phyloP scores from a whole-genome alignment of 2,888 invertebrate genomes.

The Eristalis intricaria region DNA sequence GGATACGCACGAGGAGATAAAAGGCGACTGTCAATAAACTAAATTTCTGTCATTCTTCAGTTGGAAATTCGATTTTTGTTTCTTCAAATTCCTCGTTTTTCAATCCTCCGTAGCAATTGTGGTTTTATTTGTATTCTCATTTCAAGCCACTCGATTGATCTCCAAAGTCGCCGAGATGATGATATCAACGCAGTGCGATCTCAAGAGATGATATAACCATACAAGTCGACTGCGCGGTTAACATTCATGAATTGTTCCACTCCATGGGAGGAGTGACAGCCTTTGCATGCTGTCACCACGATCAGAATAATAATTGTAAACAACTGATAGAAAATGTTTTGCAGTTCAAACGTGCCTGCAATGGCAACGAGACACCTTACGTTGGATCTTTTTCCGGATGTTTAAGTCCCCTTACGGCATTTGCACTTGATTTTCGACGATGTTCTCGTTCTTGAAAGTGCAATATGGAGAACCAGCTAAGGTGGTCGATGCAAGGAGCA shows the following conservation, averaged over 20 bases:
- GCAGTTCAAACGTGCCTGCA: background rate
- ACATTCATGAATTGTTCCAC: background rate
- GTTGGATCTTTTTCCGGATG: background rate
- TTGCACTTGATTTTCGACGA: background rate
- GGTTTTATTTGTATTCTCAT: no score
- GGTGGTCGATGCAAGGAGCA: background rate
- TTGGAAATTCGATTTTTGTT: no score
- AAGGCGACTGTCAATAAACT: no score
- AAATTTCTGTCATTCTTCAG: no score
- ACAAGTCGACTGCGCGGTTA: background rate
- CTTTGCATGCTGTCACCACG: background rate
- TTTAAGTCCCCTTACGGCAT: background rate
- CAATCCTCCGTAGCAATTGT: no score
- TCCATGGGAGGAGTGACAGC: background rate
- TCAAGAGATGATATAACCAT: background rate
- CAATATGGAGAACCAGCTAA: no score
- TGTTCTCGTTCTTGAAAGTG: background rate
- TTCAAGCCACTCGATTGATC: no score
- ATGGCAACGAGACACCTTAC: background rate
- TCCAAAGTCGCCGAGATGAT: no score
- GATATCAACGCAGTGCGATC: no score
- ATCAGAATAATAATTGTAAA: background rate
- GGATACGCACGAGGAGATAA: no score
- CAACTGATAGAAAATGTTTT: background rate
- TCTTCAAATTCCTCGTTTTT: no score